Conservation (phyloP, 1,140 invertebrate genomes). For the Drosophila jambulina region DNA sequence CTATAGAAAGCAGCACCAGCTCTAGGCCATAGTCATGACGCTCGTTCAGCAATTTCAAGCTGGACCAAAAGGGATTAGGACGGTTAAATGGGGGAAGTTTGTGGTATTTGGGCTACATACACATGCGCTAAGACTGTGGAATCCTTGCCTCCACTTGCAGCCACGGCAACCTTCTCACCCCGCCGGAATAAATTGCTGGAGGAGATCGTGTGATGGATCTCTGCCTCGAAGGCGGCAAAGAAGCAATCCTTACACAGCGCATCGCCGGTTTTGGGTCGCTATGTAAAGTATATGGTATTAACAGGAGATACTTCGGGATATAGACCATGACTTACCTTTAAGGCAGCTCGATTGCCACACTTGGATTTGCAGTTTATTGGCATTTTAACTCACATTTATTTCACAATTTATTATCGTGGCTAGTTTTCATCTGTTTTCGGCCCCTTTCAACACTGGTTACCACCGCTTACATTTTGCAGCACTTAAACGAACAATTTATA, state of each 20-base stretch:
- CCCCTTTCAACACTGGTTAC: slow-evolving; percentile 2
- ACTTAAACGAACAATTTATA: not conserved
- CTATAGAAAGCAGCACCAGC: slow-evolving; percentile 97
- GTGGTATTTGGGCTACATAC: slow-evolving; percentile 33
- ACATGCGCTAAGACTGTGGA: slow-evolving; percentile 98
- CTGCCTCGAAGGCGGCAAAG: slow-evolving; percentile 96
- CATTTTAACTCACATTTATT: slow-evolving; percentile 85
- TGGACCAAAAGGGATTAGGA: not conserved
- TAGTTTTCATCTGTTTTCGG: not conserved
- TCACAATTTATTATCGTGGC: not conserved
- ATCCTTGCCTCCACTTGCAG: slow-evolving; percentile 99
- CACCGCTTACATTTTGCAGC: not conserved
- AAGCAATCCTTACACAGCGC: slow-evolving; percentile 98
- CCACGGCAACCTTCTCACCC: slow-evolving; percentile 96
- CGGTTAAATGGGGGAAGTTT: not conserved
- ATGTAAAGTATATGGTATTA: slow-evolving; percentile 35
- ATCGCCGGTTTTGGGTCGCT: slow-evolving; percentile 96
- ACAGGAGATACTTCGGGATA: not conserved
- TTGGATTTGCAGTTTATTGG: slow-evolving; percentile 88
- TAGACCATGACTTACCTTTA: slow-evolving; percentile 87
- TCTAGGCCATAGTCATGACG: slow-evolving; percentile 96
- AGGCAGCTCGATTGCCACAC: slow-evolving; percentile 90
- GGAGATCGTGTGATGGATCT: slow-evolving; percentile 97
- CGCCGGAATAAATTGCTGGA: slow-evolving; percentile 93
- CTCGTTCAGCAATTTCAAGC: slow-evolving; percentile 95